Evolutionary conservation across 2,797 vertebrate species (phyloP).

Genomic region (Artibeus lituratus): DNA sequence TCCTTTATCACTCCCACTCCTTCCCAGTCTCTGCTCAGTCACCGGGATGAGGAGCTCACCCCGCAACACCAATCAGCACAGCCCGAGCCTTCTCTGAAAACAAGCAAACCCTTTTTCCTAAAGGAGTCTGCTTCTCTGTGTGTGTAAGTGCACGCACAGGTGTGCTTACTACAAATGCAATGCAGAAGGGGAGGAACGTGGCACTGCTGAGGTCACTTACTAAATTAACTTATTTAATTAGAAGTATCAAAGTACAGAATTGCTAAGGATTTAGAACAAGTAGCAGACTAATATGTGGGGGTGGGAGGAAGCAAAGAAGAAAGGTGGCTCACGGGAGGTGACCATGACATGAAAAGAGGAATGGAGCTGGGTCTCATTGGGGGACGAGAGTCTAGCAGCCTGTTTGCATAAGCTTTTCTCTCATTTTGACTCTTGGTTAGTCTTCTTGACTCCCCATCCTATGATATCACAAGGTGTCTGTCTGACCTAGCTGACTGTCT

Average conservation of each 20-base stretch:
- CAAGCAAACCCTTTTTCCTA: background rate
- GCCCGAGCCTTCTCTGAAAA: background rate
- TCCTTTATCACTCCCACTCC: background rate
- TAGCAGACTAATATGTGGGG: background rate
- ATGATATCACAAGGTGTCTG: background rate
- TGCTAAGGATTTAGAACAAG: background rate
- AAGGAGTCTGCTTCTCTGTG: background rate
- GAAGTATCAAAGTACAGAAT: background rate
- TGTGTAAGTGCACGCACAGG: background rate
- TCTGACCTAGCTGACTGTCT: background rate
- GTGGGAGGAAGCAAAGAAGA: background rate
- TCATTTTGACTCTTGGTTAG: background rate
- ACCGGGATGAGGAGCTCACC: background rate
- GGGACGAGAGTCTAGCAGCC: fast-evolving
- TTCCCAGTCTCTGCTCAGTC: conserved; percentile 6
- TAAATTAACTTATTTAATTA: conserved; percentile 13
- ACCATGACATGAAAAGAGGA: background rate
- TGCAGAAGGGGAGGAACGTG: background rate
- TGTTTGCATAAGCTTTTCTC: background rate
- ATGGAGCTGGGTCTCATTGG: fast-evolving
- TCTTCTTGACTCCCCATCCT: background rate
- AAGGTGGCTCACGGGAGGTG: background rate
- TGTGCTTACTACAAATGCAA: background rate
- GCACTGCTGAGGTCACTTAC: background rate
- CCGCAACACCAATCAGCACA: background rate